Conservation (phyloP, 35 echinoderm and acorn worm species). For the Hemicentrotus pulcherrimus region DNA sequence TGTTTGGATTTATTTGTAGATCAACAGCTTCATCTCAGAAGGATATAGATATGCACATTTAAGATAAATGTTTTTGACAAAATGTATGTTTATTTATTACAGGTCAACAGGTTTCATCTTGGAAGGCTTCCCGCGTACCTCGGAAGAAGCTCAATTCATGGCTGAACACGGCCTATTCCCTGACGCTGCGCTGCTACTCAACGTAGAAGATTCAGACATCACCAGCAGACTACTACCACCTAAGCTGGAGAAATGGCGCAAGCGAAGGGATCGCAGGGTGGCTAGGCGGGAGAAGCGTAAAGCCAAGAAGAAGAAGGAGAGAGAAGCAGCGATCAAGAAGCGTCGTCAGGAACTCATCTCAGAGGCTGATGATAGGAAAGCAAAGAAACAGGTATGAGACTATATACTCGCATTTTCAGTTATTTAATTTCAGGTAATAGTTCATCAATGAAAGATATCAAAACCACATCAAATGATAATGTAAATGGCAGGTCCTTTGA, state of each 20-base stretch:
- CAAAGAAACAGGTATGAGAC: constrained; percentile 79
- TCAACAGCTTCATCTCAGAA: too few species aligned
- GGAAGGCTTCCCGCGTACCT: constrained; percentile 91
- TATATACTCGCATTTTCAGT: neutral
- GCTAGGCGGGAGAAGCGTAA: constrained; percentile 79
- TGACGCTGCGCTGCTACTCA: constrained; percentile 76
- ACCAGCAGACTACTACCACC: constrained; percentile 84
- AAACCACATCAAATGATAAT: too few species aligned
- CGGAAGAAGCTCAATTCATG: constrained; percentile 92
- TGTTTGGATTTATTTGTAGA: too few species aligned
- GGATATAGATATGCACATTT: too few species aligned
- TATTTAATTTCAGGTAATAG: neutral
- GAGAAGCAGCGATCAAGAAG: constrained; percentile 82
- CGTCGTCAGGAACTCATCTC: constrained; percentile 81
- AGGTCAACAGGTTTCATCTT: constrained; percentile 88
- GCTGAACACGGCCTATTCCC: constrained; percentile 86
- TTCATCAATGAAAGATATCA: neutral
- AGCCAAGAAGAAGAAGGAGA: constrained; percentile 87
- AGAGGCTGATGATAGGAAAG: constrained; percentile 84
- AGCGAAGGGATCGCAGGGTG: constrained; percentile 77
- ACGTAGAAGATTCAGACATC: constrained; percentile 87
- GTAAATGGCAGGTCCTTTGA: too few species aligned
- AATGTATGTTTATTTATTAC: neutral
- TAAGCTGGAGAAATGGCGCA: constrained; percentile 93
- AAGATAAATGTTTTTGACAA: too few species aligned